phyloP scores from a whole-genome alignment of 2,888 invertebrate genomes.

The Tenthredo mesomela region DNA sequence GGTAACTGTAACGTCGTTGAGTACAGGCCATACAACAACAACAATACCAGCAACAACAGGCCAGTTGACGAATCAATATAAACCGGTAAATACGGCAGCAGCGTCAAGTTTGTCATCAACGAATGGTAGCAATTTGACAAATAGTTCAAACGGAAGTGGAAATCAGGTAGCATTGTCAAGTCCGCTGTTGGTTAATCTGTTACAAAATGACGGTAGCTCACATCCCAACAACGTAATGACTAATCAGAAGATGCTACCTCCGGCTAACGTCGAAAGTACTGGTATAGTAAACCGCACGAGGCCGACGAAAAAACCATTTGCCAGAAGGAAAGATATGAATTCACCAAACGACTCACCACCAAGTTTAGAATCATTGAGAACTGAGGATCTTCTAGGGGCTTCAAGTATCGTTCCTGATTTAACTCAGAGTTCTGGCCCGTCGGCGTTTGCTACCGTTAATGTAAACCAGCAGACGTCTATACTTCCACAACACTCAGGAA shows the following conservation, averaged over 20 bases:
- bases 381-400: slow-evolving; percentile 73
- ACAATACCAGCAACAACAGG: slow-evolving; percentile 70
- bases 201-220: slow-evolving; percentile 89
- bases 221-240: slow-evolving; percentile 70
- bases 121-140: slow-evolving; percentile 61
- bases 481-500: slow-evolving; percentile 66
- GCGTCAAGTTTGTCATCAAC: slow-evolving; percentile 72
- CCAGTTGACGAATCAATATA: slow-evolving; percentile 69
- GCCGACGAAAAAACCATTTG: slow-evolving; percentile 74
- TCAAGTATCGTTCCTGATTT: slow-evolving; percentile 65
- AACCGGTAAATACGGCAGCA: slow-evolving; percentile 68
- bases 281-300: slow-evolving; percentile 70
- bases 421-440: slow-evolving; percentile 66
- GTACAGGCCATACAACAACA: slow-evolving; percentile 68
- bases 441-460: slow-evolving; percentile 71
- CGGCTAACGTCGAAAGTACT: slow-evolving; percentile 70
- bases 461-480: slow-evolving; percentile 71
- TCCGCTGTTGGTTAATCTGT: slow-evolving; percentile 93
- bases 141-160: slow-evolving; percentile 68
- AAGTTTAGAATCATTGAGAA: slow-evolving; percentile 72
- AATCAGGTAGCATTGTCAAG: slow-evolving; percentile 89
- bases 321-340: slow-evolving; percentile 73
- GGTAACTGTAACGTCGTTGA: slow-evolving; percentile 73
- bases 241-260: slow-evolving; percentile 74
- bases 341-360: slow-evolving; percentile 73